Conservation (phyloP, 2,888 invertebrate genomes). For the Galerucella pusilla region DNA sequence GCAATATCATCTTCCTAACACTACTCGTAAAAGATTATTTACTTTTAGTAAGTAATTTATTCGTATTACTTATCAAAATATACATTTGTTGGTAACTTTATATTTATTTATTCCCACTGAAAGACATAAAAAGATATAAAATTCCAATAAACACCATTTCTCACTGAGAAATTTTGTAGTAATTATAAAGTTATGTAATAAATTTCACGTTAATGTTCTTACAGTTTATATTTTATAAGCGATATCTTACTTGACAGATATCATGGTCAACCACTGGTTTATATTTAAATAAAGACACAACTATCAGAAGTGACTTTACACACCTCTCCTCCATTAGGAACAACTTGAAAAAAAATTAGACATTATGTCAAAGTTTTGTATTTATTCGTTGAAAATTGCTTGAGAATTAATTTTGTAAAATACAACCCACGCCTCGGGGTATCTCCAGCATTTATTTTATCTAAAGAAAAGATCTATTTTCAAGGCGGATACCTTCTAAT, state of each 20-base stretch:
- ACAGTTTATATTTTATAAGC: conserved; percentile 4
- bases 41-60: background rate
- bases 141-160: conserved; percentile 3
- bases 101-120: background rate
- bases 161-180: conserved; percentile 11
- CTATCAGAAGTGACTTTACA: background rate
- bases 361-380: background rate
- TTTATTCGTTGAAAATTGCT: background rate
- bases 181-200: conserved; percentile 16
- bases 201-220: conserved; percentile 1
- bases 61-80: background rate
- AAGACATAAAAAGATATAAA: conserved; percentile 8
- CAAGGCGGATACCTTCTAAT: conserved; percentile 20
- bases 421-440: background rate
- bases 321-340: background rate
- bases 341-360: background rate
- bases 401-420: background rate
- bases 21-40: background rate
- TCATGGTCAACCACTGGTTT: conserved; percentile 2
- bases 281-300: background rate
- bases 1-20: background rate
- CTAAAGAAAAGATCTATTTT: conserved; percentile 9
- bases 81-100: background rate
- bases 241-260: background rate
- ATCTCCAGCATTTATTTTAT: background rate